phyloP scores from a whole-genome alignment of 2,888 invertebrate species.

The Eupithecia subfuscata region DNA sequence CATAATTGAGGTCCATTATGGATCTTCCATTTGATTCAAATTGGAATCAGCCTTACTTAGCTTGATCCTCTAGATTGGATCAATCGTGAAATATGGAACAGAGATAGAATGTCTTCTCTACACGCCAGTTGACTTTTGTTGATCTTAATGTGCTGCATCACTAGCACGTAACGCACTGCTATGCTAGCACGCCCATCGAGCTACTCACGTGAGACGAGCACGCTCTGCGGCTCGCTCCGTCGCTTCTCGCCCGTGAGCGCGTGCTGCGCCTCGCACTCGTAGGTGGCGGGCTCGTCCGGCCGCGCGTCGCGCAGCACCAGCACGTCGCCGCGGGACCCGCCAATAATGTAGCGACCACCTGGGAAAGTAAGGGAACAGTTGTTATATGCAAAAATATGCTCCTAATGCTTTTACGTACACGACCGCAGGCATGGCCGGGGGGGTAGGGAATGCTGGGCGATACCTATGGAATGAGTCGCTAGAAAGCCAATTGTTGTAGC shows the following conservation, averaged over 20 bases:
- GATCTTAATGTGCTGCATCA: neutral
- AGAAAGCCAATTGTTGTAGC: no score
- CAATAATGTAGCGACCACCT: constrained; percentile 88
- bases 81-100: neutral
- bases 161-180: no score
- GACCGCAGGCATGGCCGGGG: no score
- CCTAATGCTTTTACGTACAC: no score
- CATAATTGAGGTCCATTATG: neutral
- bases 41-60: neutral
- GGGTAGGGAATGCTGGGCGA: no score
- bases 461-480: no score
- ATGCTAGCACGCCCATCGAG: neutral
- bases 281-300: constrained; percentile 88
- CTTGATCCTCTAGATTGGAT: neutral
- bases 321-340: constrained; percentile 84
- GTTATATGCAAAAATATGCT: neutral
- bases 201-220: constrained; percentile 87
- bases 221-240: constrained; percentile 87
- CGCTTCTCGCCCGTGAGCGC: constrained; percentile 90
- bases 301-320: constrained; percentile 90
- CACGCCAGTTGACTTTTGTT: no score
- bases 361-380: constrained; percentile 20
- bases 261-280: constrained; percentile 91
- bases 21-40: neutral
- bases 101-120: neutral